phyloP scores from a whole-genome alignment of 2,113 vertebrate genomes.

The Python bivittatus region DNA sequence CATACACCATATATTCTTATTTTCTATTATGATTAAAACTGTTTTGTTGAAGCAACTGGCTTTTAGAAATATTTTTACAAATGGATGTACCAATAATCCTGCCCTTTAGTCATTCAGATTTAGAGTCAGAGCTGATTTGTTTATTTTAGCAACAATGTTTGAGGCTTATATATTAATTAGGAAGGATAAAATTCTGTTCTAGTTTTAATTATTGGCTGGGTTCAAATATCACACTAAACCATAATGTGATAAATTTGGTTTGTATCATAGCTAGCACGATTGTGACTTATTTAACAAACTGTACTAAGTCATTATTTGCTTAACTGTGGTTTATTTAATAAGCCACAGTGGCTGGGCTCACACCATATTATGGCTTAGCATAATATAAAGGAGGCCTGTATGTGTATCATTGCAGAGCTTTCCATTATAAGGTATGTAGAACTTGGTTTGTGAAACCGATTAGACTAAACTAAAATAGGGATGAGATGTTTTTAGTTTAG shows the following conservation, averaged over 20 bases:
- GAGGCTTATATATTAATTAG: background rate
- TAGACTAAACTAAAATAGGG: background rate
- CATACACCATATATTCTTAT: background rate
- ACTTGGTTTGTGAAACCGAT: background rate
- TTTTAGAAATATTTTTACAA: background rate
- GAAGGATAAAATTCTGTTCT: background rate
- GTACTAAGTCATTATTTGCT: background rate
- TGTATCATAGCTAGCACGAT: background rate
- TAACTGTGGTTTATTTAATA: background rate
- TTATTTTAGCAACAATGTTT: background rate
- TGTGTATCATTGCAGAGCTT: background rate
- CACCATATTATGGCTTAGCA: background rate
- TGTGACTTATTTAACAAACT: background rate
- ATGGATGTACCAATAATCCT: background rate
- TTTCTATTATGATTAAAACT: background rate
- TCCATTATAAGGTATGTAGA: background rate
- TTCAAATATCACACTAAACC: background rate
- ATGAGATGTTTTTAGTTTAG: background rate
- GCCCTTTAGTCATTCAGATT: background rate
- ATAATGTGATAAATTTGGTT: background rate
- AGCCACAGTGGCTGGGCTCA: background rate
- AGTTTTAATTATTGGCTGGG: background rate
- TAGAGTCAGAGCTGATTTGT: background rate
- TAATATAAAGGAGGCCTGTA: background rate
- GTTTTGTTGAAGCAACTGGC: background rate